These are phyloP conservation scores for Crocodylus rhombifer DNA, from an alignment of 2,797 vertebrate genomes.

Conservation along the genomic window DNA sequence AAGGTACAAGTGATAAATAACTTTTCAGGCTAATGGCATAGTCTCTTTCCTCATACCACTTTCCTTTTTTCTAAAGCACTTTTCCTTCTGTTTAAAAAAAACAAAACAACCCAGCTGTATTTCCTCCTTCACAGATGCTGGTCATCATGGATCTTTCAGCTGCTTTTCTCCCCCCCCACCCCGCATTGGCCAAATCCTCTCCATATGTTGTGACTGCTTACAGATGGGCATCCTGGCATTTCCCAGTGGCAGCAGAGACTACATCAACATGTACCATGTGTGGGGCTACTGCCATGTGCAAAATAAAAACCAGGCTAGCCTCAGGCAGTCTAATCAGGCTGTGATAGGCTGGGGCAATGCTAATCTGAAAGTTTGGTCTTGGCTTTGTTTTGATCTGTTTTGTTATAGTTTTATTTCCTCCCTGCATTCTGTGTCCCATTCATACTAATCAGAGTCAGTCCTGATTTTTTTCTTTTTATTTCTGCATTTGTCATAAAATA, in stretches of 20 bases:
- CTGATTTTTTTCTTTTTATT: slow-evolving; percentile 87
- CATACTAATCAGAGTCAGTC: slow-evolving; percentile 86
- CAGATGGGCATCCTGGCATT: slow-evolving; percentile 69
- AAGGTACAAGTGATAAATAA: not conserved
- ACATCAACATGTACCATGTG: slow-evolving; percentile 24
- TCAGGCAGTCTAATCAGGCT: slow-evolving; percentile 61
- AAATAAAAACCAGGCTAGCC: slow-evolving; percentile 66
- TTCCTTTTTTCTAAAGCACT: slow-evolving; percentile 7
- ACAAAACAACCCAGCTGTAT: slow-evolving; percentile 7
- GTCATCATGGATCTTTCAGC: slow-evolving; percentile 26
- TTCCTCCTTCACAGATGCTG: slow-evolving; percentile 36
- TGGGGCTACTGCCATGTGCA: slow-evolving; percentile 3
- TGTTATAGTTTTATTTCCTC: slow-evolving; percentile 84
- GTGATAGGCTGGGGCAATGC: slow-evolving; percentile 68
- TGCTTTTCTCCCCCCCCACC: slow-evolving; percentile 35
- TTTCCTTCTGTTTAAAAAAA: slow-evolving; percentile 41
- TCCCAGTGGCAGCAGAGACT: slow-evolving; percentile 54
- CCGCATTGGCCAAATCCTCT: slow-evolving; percentile 60
- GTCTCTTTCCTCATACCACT: not conserved
- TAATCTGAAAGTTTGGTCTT: slow-evolving; percentile 79
- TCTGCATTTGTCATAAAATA: slow-evolving; percentile 90
- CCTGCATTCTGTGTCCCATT: slow-evolving; percentile 83
- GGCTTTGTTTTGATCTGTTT: slow-evolving; percentile 84
- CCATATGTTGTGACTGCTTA: slow-evolving; percentile 58
- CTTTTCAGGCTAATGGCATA: not conserved